phyloP scores from a whole-genome alignment of 2,888 invertebrate genomes.

The Chymomyza fuscimana region DNA sequence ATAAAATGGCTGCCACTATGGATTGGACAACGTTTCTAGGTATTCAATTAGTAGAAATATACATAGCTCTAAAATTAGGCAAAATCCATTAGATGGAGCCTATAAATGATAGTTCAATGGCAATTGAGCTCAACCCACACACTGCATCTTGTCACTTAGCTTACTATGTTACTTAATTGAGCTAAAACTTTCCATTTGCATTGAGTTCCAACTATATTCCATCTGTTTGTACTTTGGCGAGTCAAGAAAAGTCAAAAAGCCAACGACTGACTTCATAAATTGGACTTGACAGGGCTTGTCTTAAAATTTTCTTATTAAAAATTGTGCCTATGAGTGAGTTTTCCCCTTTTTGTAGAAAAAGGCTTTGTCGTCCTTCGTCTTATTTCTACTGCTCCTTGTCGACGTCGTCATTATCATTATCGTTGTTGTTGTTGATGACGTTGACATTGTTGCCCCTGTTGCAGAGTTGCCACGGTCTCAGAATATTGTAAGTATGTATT shows the following conservation, averaged over 20 bases:
- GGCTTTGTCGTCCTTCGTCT: neutral
- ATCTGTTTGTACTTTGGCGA: neutral
- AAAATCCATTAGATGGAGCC: neutral
- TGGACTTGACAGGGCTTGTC: neutral
- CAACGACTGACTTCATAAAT: neutral
- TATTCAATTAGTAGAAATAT: no score
- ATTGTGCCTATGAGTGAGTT: constrained; percentile 6
- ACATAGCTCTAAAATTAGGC: neutral
- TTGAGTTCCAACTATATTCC: neutral
- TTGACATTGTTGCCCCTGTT: constrained; percentile 1
- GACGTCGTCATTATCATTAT: neutral
- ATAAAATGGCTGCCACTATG: neutral
- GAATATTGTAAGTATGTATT: constrained; percentile 53
- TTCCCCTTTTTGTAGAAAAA: neutral
- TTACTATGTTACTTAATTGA: no score
- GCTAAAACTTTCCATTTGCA: no score
- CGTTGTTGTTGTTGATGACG: constrained; percentile 38
- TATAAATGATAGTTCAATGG: neutral
- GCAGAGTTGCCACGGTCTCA: constrained; percentile 10
- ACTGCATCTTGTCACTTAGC: neutral
- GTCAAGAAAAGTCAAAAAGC: neutral
- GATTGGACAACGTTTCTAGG: no score
- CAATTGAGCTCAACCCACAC: neutral
- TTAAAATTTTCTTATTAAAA: constrained; percentile 11
- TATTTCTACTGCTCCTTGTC: neutral